A percentile compares a stretch with the other conserved stretches of the same genome.
These are phyloP conservation scores for Pocota personata DNA, from an alignment of 2,888 invertebrate species.

Conservation along the genomic window DNA sequence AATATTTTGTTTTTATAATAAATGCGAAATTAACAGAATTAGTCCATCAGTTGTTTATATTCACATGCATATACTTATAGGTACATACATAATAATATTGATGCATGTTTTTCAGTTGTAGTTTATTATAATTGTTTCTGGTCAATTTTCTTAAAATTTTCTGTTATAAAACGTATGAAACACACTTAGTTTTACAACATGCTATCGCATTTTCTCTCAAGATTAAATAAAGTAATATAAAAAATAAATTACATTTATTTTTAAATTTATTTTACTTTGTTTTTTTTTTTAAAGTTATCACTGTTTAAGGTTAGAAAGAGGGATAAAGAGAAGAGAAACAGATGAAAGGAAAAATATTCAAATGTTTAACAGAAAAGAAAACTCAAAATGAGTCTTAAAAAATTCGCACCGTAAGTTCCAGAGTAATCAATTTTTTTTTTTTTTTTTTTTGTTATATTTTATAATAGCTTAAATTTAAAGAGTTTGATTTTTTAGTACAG, in stretches of 20 bases:
- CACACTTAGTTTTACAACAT: slow-evolving; percentile 61
- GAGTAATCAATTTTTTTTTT: slow-evolving; percentile 63
- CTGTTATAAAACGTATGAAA: slow-evolving; percentile 57
- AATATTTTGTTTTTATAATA: slow-evolving; percentile 62
- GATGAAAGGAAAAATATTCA: slow-evolving; percentile 17
- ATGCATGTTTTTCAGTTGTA: slow-evolving; percentile 18
- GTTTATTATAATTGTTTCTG: slow-evolving; percentile 36
- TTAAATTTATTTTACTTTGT: slow-evolving; percentile 47
- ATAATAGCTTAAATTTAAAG: slow-evolving; percentile 60
- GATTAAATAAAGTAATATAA: slow-evolving; percentile 71
- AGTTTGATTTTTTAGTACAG: slow-evolving; percentile 72
- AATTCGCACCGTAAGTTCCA: slow-evolving; percentile 70
- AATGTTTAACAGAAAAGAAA: slow-evolving; percentile 29
- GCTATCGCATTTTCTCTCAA: slow-evolving; percentile 42
- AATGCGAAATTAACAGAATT: slow-evolving; percentile 65
- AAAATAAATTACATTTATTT: slow-evolving; percentile 72
- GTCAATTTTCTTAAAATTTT: slow-evolving; percentile 35
- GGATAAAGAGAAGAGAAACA: slow-evolving; percentile 46
- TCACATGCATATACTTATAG: slow-evolving; percentile 9
- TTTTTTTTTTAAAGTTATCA: slow-evolving; percentile 55
- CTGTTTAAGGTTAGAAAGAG: slow-evolving; percentile 66
- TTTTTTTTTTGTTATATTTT: slow-evolving; percentile 34
- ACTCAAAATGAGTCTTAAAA: slow-evolving; percentile 55
- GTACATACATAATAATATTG: slow-evolving; percentile 13
- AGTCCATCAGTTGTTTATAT: slow-evolving; percentile 23